Evolutionary conservation across 1,140 invertebrate genomes (phyloP).

Genomic region (Dendroctonus ponderosae): DNA sequence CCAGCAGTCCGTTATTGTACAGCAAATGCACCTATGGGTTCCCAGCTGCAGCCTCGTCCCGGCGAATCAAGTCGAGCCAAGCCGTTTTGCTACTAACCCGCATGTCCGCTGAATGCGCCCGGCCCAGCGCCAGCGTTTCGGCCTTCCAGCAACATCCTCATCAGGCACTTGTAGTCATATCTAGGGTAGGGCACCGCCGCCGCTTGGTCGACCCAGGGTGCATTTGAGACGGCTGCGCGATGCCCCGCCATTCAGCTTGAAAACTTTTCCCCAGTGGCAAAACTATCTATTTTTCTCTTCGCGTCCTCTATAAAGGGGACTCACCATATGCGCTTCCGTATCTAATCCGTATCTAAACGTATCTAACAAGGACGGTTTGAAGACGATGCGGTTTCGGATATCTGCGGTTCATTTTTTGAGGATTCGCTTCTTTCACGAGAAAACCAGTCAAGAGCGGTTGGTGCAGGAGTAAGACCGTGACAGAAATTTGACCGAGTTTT

Average conservation of each 20-base stretch:
- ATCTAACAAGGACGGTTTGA: too few species aligned
- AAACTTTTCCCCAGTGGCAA: not conserved
- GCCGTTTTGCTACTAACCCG: slow-evolving; percentile 44
- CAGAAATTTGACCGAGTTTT: too few species aligned
- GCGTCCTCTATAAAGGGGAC: not conserved
- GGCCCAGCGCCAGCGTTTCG: slow-evolving; percentile 34
- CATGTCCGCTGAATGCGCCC: slow-evolving; percentile 44
- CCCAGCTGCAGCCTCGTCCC: slow-evolving; percentile 25
- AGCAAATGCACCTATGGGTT: slow-evolving; percentile 57
- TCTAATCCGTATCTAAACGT: too few species aligned
- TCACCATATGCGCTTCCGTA: too few species aligned
- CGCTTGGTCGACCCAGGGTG: slow-evolving; percentile 44
- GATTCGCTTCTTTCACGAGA: too few species aligned
- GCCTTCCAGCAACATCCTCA: slow-evolving; percentile 26
- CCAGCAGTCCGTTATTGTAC: slow-evolving; percentile 49
- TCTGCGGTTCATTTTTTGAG: too few species aligned
- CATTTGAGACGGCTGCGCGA: slow-evolving; percentile 49
- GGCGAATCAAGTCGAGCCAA: slow-evolving; percentile 22
- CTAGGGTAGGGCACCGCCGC: slow-evolving; percentile 45
- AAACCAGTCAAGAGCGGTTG: too few species aligned
- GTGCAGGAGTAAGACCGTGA: too few species aligned
- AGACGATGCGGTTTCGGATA: too few species aligned
- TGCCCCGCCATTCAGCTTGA: slow-evolving; percentile 39
- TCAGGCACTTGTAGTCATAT: slow-evolving; percentile 51
- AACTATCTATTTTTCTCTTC: not conserved